Evolutionary conservation across 2,113 vertebrate species (phyloP).

Genomic region (Semicossyphus pulcher): DNA sequence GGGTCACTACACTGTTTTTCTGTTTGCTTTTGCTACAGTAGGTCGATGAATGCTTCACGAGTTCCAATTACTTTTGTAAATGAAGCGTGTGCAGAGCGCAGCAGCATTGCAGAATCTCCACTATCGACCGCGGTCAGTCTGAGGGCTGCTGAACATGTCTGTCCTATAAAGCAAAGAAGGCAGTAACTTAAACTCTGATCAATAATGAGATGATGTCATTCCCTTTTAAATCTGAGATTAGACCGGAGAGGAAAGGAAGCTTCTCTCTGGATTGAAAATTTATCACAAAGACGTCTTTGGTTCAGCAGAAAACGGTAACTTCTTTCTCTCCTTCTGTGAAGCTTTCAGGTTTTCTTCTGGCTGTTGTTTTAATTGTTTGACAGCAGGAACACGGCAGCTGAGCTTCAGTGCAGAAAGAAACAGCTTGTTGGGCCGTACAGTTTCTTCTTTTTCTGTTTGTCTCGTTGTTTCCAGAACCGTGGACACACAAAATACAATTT

Average conservation of each 20-base stretch:
- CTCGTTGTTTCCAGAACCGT: no score
- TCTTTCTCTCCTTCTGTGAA: no score
- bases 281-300: background rate
- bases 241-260: background rate
- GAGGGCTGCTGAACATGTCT: background rate
- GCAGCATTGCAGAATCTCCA: background rate
- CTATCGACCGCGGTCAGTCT: conserved; percentile 6
- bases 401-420: no score
- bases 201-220: background rate
- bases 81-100: conserved; percentile 4
- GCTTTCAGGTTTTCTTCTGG: no score
- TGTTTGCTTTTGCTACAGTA: conserved; percentile 11
- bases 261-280: background rate
- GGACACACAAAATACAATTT: no score
- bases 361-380: no score
- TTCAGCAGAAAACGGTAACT: background rate
- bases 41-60: conserved; percentile 30
- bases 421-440: no score
- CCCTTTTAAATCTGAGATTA: background rate
- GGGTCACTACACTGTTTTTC: background rate
- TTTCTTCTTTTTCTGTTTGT: no score
- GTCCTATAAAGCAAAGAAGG: conserved; percentile 3
- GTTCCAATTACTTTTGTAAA: conserved; percentile 47
- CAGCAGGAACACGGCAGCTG: no score
- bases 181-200: no score